Percentiles rank a stretch among this genome's conserved stretches.
Evolutionary conservation across 2,888 invertebrate genomes (phyloP).

Genomic region (Chrysolina haemoptera): DNA sequence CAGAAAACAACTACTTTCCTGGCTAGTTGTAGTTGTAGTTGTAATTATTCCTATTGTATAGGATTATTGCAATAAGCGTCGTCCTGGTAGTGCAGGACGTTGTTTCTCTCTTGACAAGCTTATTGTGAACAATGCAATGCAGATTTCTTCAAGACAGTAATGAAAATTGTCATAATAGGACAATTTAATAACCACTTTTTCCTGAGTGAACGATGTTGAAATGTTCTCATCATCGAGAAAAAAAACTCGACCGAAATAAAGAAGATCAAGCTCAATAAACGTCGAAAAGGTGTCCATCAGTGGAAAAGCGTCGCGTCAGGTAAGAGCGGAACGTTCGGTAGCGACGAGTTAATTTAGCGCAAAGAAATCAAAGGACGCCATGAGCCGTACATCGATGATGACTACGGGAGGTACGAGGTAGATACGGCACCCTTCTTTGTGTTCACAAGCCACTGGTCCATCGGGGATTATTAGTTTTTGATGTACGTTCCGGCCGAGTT

Average conservation of each 20-base stretch:
- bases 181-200: too few relatives aligned
- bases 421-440: conserved; percentile 52
- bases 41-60: too few relatives aligned
- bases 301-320: conserved; percentile 2
- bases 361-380: conserved; percentile 30
- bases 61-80: too few relatives aligned
- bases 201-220: neutral
- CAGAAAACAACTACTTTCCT: too few relatives aligned
- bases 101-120: too few relatives aligned
- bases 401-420: conserved; percentile 34
- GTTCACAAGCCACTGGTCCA: conserved; percentile 60
- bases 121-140: too few relatives aligned
- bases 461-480: conserved; percentile 57
- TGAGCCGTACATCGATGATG: conserved; percentile 23
- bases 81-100: too few relatives aligned
- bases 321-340: conserved; percentile 6
- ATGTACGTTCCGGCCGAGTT: conserved; percentile 43
- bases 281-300: conserved; percentile 20
- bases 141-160: too few relatives aligned
- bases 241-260: neutral
- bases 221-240: conserved; percentile 4
- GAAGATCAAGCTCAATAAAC: conserved; percentile 16
- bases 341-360: conserved; percentile 29
- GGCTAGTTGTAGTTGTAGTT: too few relatives aligned
- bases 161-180: too few relatives aligned